A percentile compares a stretch with the other conserved stretches of the same genome.
Evolutionary conservation across 2,888 invertebrate genomes (phyloP).

Genomic region (Chaetogeoica ovagalla): DNA sequence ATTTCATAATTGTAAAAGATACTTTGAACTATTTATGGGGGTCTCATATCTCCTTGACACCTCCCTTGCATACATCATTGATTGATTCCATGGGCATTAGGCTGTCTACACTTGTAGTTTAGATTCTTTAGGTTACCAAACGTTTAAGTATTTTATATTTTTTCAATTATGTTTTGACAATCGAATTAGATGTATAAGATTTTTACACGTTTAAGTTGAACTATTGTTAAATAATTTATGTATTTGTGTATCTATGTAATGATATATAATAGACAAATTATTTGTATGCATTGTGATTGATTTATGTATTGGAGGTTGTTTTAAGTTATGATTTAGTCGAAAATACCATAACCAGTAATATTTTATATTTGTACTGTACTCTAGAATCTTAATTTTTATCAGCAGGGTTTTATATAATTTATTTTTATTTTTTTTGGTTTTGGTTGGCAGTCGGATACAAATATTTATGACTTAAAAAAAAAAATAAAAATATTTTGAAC

Average conservation of each 20-base stretch:
- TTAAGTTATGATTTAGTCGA: slow-evolving; percentile 23
- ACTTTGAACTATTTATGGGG: no score
- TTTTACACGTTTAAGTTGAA: slow-evolving; percentile 25
- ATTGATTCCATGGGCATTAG: slow-evolving; percentile 25
- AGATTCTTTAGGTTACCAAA: slow-evolving; percentile 37
- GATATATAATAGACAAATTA: slow-evolving; percentile 5
- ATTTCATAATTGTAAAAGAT: no score
- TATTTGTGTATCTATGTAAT: slow-evolving; percentile 2
- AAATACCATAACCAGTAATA: slow-evolving; percentile 20
- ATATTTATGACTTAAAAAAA: slow-evolving; percentile 6
- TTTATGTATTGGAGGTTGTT: slow-evolving; percentile 38
- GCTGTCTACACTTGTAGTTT: background rate
- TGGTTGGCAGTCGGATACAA: background rate
- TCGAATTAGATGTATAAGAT: slow-evolving; percentile 45
- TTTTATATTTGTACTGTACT: slow-evolving; percentile 27
- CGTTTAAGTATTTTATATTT: slow-evolving; percentile 31
- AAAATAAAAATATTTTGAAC: background rate
- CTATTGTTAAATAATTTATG: slow-evolving; percentile 36
- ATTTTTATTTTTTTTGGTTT: slow-evolving; percentile 15
- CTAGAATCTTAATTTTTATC: slow-evolving; percentile 34
- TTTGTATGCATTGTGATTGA: slow-evolving; percentile 50
- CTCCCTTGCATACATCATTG: no score
- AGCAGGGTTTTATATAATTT: slow-evolving; percentile 29
- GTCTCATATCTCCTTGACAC: no score
- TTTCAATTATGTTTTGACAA: slow-evolving; percentile 50